phyloP scores from a whole-genome alignment of 1,140 invertebrate genomes.

The Drosophila ananassae region DNA sequence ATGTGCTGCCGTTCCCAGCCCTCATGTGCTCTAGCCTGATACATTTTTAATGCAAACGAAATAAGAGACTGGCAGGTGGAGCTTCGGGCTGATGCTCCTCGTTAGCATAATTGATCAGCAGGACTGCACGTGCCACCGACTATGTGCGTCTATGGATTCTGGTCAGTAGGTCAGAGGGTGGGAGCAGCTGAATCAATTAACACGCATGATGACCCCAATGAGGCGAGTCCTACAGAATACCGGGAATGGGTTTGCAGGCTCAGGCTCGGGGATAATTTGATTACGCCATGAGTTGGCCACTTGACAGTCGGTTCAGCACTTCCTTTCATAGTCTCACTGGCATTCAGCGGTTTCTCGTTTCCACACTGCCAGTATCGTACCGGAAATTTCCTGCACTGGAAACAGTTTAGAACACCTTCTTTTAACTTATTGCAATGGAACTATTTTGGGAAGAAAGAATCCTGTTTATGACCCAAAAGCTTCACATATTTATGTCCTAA shows the following conservation, averaged over 20 bases:
- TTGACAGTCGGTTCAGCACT: constrained; percentile 39
- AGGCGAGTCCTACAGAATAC: background rate
- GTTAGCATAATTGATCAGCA: constrained; percentile 67
- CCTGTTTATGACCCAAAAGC: too few relatives aligned
- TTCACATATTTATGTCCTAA: too few relatives aligned
- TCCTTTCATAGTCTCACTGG: constrained; percentile 20
- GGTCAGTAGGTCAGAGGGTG: constrained; percentile 36
- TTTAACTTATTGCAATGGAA: too few relatives aligned
- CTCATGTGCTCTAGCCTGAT: constrained; percentile 35
- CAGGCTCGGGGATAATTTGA: constrained; percentile 48
- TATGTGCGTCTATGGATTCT: background rate
- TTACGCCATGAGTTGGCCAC: constrained; percentile 48
- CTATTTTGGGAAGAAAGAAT: background rate
- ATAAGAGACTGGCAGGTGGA: constrained; percentile 32
- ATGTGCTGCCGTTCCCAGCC: constrained; percentile 6
- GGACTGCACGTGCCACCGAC: constrained; percentile 10
- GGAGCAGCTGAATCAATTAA: constrained; percentile 62
- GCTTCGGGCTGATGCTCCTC: constrained; percentile 41
- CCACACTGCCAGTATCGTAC: background rate
- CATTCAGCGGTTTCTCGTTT: background rate
- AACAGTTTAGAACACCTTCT: too few relatives aligned
- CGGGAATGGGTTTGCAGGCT: background rate
- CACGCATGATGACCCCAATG: constrained; percentile 34
- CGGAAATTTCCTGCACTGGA: background rate
- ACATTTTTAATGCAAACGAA: constrained; percentile 62